Evolutionary conservation across 2,113 vertebrate genomes (phyloP), one percentile per base, ranked within the genome.

Genomic region (Mesocricetus auratus): DNA sequence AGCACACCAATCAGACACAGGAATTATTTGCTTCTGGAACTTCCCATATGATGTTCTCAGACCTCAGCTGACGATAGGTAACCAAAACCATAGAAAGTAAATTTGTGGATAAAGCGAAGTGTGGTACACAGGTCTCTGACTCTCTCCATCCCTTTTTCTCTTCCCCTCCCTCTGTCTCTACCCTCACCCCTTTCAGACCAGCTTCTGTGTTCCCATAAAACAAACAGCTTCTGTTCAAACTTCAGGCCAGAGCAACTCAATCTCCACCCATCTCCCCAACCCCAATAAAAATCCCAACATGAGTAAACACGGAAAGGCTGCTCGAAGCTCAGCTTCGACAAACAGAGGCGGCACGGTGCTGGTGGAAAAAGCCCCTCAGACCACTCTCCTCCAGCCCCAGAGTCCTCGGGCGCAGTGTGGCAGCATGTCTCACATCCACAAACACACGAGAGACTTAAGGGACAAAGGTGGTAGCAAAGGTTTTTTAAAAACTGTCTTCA

Each of bases 191-290:
- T n/a, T 79, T 77, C 50, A 17, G 69, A 77, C 78, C 45, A 93
- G 58, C 81, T 96, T 69, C 95, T 92, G 42, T 31, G 87, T 81
- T 85, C 68, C 74, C 95, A 97, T 69, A 91, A 97, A 97, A 98
- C 97, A 98, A 86, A 98, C 50, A 47, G 89, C 73, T 86, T 89
- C 97, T 97, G 94, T 96, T 95, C 74, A 91, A 83, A 69, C 0
- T 96, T 96, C 83, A 56, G 9, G 88, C 64, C 77, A 6, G 69
- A 79, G 94, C 94, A 95, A 96, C 16, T 85, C 85, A 39, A 92
- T 88, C 92, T 91, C 95, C 91, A 0, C 13, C 86, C 68, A 87
- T 66, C 79, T 88, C 36, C 92, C 79, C 89, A 45, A 36, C 16
- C 39, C 81, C 42, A 87, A 71, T 10, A 90, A 93, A 97, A 97